Percentiles rank a stretch among this genome's conserved stretches.
Evolutionary conservation across 2,113 vertebrate species (phyloP).

Genomic region (Elephantulus edwardii): DNA sequence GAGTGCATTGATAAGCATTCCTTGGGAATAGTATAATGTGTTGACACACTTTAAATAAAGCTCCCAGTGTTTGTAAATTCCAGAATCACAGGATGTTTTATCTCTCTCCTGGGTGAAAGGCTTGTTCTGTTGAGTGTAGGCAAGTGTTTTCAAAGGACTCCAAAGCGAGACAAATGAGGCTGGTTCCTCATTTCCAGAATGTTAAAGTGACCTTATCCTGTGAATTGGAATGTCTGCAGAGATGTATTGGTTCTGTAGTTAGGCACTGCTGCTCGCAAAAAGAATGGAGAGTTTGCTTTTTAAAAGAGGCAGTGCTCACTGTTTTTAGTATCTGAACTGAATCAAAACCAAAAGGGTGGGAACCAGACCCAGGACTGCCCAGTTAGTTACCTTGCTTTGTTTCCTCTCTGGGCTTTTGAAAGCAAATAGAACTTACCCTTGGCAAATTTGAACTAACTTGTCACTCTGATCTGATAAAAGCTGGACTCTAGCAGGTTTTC

Average conservation of each 20-base stretch:
- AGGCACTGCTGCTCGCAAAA: constrained; percentile 18
- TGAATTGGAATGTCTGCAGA: constrained; percentile 46
- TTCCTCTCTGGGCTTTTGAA: constrained; percentile 19
- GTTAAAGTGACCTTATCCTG: constrained; percentile 41
- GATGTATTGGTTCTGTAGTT: constrained; percentile 13
- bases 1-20: background rate
- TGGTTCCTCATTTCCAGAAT: constrained; percentile 34
- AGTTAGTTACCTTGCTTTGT: constrained; percentile 26
- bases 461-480: constrained; percentile 7
- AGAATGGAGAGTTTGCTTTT: constrained; percentile 14
- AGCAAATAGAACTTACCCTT: constrained; percentile 10
- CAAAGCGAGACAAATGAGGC: constrained; percentile 34
- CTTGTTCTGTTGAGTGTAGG: background rate
- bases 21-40: constrained; percentile 36
- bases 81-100: background rate
- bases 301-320: constrained; percentile 2
- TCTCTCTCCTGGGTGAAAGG: background rate
- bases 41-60: constrained; percentile 48
- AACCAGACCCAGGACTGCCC: background rate
- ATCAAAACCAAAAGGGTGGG: background rate
- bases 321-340: constrained; percentile 3
- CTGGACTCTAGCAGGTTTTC: too few species aligned
- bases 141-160: constrained; percentile 32
- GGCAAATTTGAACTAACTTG: background rate
- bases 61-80: constrained; percentile 18